Base-by-base conservation (phyloP, 2,888 invertebrate species). In the Lissonota sp. region DNA sequence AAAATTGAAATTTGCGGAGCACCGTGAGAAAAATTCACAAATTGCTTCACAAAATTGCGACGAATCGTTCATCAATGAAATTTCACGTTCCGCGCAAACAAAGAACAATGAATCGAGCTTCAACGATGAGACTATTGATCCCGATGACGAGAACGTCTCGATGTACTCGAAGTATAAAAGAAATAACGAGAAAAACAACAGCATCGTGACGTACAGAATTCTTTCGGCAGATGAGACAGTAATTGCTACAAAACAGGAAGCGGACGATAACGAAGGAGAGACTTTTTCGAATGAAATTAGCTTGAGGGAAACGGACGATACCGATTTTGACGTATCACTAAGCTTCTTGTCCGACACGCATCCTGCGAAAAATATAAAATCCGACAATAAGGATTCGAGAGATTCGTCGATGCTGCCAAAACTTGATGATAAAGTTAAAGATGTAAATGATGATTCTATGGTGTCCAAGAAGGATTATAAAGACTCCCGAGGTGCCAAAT, bases 141-240 rank as follows among this genome's bases (percentile, higher is more conserved):
- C 57, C 0, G 80, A 83, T 6, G 80, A 82, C 8, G 77, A 72
- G 10, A 60, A 86, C 6, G 76, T 88, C 40, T 91, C 91, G 1
- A 89, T 88, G 86, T 91, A 90, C 75, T 84, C 90, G 6, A 89
- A 84, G 66, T 91, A 91, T 63, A 91, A 86, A 81, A 86, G 70
- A 62, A 64, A 49, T n/a, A 86, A 89, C 62, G 55, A 74, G 5
- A 69, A 86, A 42, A 51, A 86, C 12, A 91, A 91, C 46, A 91
- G 91, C 40, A 91, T 84, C 87, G 90, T 3, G 62, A 76, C 12
- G 26, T 26, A 26, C 26, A 26, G 26, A 26, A 3, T 26, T 26
- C 26, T 26, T 26, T 26, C 3, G 26, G 26, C 26, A 26, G 26
- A 26, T 26, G 26, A 26, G 26, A 26, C 26, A 26, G 26, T 1